phyloP scores from a whole-genome alignment of 2,888 invertebrate species.

The Nycteola revayana region DNA sequence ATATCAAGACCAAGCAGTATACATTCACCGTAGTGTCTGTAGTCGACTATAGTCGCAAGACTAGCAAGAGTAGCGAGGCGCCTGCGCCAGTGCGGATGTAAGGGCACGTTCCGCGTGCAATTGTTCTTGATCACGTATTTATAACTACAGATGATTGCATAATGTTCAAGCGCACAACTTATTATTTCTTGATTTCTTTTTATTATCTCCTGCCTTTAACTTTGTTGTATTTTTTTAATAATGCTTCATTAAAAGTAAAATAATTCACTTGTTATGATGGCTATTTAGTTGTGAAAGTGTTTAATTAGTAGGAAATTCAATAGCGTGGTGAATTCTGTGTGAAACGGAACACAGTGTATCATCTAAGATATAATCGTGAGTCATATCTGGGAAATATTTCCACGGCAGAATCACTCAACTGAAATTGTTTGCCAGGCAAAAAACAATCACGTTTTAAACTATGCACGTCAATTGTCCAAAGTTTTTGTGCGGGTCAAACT shows the following conservation, averaged over 20 bases:
- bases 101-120: conserved; percentile 5
- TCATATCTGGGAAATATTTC: conserved; percentile 15
- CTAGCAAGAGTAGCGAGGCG: conserved; percentile 1
- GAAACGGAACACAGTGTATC: conserved; percentile 12
- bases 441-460: conserved; percentile 18
- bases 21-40: conserved; percentile 18
- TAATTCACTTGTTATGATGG: not conserved
- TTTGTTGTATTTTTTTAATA: not conserved
- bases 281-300: conserved; percentile 11
- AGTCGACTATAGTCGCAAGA: conserved; percentile 3
- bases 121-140: conserved; percentile 23
- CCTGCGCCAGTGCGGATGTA: not conserved
- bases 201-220: not conserved
- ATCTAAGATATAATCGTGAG: conserved; percentile 10
- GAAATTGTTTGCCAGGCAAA: conserved; percentile 18
- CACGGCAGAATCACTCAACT: conserved; percentile 13
- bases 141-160: conserved; percentile 17
- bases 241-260: not conserved
- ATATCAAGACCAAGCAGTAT: conserved; percentile 36
- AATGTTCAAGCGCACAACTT: conserved; percentile 18
- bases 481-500: too few relatives aligned
- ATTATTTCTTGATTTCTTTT: not conserved
- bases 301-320: conserved; percentile 13
- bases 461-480: conserved; percentile 12
- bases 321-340: conserved; percentile 8